Evolutionary conservation across 1,140 invertebrate species (phyloP).

Genomic region (Cardiocondyla obscurior): DNA sequence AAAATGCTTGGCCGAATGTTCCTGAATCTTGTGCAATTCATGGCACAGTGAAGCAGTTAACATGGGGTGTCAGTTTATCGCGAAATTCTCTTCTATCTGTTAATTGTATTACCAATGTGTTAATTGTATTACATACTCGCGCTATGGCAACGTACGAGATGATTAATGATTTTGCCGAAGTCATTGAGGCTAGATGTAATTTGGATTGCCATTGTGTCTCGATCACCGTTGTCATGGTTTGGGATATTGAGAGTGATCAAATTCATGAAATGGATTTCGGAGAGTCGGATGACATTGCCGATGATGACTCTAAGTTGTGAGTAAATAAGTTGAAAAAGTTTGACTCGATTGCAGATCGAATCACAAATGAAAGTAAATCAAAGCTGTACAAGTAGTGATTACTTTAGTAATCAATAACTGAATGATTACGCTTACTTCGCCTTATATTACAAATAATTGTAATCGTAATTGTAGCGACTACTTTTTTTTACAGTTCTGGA

Average conservation of each 20-base stretch:
- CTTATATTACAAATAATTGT: too few relatives aligned
- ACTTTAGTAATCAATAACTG: too few relatives aligned
- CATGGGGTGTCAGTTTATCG: conserved; percentile 89
- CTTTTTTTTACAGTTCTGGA: too few relatives aligned
- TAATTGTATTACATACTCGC: conserved; percentile 90
- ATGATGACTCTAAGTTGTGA: conserved; percentile 73
- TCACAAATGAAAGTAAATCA: too few relatives aligned
- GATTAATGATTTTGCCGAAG: conserved; percentile 93
- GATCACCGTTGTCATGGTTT: conserved; percentile 93
- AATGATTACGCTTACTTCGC: too few relatives aligned
- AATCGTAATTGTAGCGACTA: too few relatives aligned
- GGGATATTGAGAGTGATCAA: conserved; percentile 95
- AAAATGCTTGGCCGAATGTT: conserved; percentile 87
- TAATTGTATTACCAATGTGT: conserved; percentile 93
- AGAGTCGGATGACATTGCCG: conserved; percentile 67
- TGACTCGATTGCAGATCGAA: neutral
- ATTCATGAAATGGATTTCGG: conserved; percentile 89
- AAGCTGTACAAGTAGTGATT: too few relatives aligned
- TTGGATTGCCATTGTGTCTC: conserved; percentile 93
- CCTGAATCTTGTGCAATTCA: conserved; percentile 87
- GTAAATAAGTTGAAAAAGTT: conserved; percentile 48
- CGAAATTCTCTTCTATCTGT: conserved; percentile 90
- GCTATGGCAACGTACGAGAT: conserved; percentile 88
- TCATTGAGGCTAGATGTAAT: conserved; percentile 94
- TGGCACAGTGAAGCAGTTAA: conserved; percentile 89